A percentile compares a stretch with the other conserved stretches of the same genome.
Evolutionary conservation across 2,888 invertebrate species (phyloP).

Genomic region (Philereme vetulata): DNA sequence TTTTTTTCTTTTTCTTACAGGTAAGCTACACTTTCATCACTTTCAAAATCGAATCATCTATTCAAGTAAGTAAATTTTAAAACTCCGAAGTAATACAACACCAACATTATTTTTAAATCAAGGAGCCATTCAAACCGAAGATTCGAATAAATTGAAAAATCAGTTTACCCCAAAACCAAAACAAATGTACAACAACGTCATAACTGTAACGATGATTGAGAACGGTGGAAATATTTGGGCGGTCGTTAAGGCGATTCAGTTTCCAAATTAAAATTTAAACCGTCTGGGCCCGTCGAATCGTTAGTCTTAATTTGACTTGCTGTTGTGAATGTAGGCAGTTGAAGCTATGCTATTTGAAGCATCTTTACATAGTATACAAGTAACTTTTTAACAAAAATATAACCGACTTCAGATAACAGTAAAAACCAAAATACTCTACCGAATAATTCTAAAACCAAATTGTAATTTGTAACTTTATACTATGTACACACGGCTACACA

Average conservation of each 20-base stretch:
- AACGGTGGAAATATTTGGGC: conserved; percentile 37
- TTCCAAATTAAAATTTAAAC: conserved; percentile 78
- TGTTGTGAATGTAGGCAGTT: conserved; percentile 42
- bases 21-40: conserved; percentile 12
- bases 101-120: not conserved
- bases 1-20: conserved; percentile 24
- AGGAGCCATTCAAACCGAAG: not conserved
- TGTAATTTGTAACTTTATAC: no score
- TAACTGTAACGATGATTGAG: conserved; percentile 42
- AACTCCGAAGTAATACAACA: not conserved
- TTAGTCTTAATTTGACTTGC: conserved; percentile 79
- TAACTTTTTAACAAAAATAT: no score
- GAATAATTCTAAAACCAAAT: no score
- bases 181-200: conserved; percentile 25
- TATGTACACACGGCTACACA: no score
- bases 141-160: conserved; percentile 4
- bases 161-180: conserved; percentile 21
- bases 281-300: conserved; percentile 70
- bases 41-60: not conserved
- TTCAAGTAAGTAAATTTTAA: not conserved
- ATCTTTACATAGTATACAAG: no score
- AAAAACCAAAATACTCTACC: no score
- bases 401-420: no score
- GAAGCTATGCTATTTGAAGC: conserved; percentile 39
- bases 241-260: conserved; percentile 71